Percentiles rank a stretch among this genome's conserved stretches.
Conservation (phyloP, 2,113 vertebrate genomes). For the human region GRCh38 chr3:132028001-132028500, state of each 20-base stretch:
- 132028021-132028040: not conserved
- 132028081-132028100: not conserved
- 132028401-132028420: not conserved
- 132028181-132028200: not conserved
- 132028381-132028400: not conserved
- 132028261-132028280: not conserved
- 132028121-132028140: not conserved
- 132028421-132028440: not conserved
- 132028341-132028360: not conserved
- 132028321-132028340: not conserved
- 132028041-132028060: not conserved
- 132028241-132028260: not conserved
- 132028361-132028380: not conserved
- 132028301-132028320: not conserved
- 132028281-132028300: not conserved
- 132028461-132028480: not conserved
- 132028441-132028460: not conserved
- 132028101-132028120: not conserved
- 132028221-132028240: not conserved
- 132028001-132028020: constrained; percentile 26
- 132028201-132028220: not conserved
- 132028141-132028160: not conserved
- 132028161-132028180: too few relatives aligned
- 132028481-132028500: not conserved
- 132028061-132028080: not conserved